phyloP scores from a whole-genome alignment of 2,888 invertebrate species.

The Pandemis corylana region DNA sequence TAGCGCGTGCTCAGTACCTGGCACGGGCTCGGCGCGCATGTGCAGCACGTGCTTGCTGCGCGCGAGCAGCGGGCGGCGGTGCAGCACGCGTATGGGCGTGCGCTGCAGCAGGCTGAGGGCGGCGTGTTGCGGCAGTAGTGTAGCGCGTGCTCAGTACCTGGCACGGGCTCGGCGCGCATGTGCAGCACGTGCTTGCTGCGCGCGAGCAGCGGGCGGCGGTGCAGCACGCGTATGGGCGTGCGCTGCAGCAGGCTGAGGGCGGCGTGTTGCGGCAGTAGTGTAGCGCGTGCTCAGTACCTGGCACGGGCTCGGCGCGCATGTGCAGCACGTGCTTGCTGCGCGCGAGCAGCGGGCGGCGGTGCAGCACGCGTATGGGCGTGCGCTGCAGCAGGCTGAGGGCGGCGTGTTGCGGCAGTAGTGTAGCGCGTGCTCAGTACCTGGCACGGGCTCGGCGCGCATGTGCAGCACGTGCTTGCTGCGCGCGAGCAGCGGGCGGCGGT shows the following conservation, averaged over 20 bases:
- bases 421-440: too few species aligned
- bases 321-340: conserved; percentile 87
- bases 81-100: conserved; percentile 96
- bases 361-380: conserved; percentile 96
- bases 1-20: too few species aligned
- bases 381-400: conserved; percentile 88
- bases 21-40: conserved; percentile 83
- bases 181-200: conserved; percentile 87
- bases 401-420: conserved; percentile 59
- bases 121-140: conserved; percentile 59
- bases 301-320: conserved; percentile 83
- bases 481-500: conserved; percentile 90
- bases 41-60: conserved; percentile 87
- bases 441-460: conserved; percentile 83
- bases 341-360: conserved; percentile 90
- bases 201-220: conserved; percentile 90
- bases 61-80: conserved; percentile 90
- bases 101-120: conserved; percentile 88
- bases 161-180: conserved; percentile 83
- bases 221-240: conserved; percentile 96
- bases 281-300: too few species aligned
- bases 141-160: too few species aligned
- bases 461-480: conserved; percentile 87
- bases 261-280: conserved; percentile 59
- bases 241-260: conserved; percentile 88